Conservation (phyloP, 2,797 vertebrate species). For the Anguilla obscura region DNA sequence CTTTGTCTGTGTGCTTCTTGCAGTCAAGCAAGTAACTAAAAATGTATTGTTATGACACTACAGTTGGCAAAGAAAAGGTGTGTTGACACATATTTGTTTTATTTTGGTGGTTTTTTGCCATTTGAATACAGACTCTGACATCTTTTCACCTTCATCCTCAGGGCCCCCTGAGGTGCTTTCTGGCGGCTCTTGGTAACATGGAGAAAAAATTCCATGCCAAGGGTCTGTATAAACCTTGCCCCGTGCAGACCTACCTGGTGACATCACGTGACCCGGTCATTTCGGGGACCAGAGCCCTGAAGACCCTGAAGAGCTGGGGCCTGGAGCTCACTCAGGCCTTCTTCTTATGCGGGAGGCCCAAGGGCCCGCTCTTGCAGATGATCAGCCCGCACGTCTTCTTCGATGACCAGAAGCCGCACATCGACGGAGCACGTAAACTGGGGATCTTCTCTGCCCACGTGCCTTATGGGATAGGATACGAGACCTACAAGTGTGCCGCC, state of each 20-base stretch:
- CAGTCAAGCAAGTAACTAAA: constrained; percentile 71
- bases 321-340: constrained; percentile 92
- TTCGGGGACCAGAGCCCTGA: constrained; percentile 84
- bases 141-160: constrained; percentile 37
- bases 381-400: constrained; percentile 88
- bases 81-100: constrained; percentile 45
- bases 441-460: constrained; percentile 68
- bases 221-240: constrained; percentile 75
- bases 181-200: constrained; percentile 75
- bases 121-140: background rate
- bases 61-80: constrained; percentile 64
- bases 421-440: constrained; percentile 67
- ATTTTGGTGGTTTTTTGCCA: constrained; percentile 53
- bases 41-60: constrained; percentile 39
- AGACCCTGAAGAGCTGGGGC: constrained; percentile 91
- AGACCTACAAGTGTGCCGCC: background rate
- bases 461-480: constrained; percentile 71
- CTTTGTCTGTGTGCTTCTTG: constrained; percentile 71
- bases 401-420: constrained; percentile 79
- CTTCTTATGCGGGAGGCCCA: constrained; percentile 88
- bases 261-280: constrained; percentile 90
- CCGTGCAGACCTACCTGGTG: constrained; percentile 93
- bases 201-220: constrained; percentile 82
- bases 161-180: constrained; percentile 78
- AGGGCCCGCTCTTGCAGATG: constrained; percentile 89